phyloP scores from a whole-genome alignment of 2,888 invertebrate species.

The Apodemia mormo region DNA sequence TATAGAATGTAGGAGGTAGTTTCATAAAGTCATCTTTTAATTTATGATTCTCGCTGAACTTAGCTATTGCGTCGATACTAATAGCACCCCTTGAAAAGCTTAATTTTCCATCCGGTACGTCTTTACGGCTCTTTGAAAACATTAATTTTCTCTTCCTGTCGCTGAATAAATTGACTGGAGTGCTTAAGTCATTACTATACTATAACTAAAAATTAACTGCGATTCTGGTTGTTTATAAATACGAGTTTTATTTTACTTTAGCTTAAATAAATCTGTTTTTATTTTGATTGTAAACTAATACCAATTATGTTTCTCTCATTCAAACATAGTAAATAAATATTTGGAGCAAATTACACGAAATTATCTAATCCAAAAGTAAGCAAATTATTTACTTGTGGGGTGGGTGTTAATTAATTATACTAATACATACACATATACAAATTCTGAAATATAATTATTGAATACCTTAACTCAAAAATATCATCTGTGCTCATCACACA shows the following conservation, averaged over 20 bases:
- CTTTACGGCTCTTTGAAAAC: conserved; percentile 56
- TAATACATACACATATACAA: too few species aligned
- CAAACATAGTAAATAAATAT: too few species aligned
- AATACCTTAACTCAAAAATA: too few species aligned
- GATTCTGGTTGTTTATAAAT: neutral
- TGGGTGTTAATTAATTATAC: too few species aligned
- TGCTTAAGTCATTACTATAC: conserved; percentile 27
- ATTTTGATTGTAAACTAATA: too few species aligned
- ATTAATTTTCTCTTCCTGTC: conserved; percentile 62
- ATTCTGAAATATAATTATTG: too few species aligned
- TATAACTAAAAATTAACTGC: neutral
- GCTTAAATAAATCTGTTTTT: too few species aligned
- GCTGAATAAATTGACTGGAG: conserved; percentile 55
- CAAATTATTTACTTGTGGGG: too few species aligned
- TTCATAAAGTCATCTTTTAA: neutral
- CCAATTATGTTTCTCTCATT: too few species aligned
- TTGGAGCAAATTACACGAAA: too few species aligned
- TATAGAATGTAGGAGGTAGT: neutral
- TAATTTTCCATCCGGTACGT: conserved; percentile 58
- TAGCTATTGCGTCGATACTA: conserved; percentile 38
- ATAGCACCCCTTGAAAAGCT: conserved; percentile 62
- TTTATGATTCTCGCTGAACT: neutral
- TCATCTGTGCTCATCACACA: too few species aligned
- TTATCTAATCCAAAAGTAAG: too few species aligned
- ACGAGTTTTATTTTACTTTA: neutral